Percentiles rank a stretch among this genome's conserved stretches.
Evolutionary conservation across 1,140 invertebrate genomes (phyloP).

Genomic region (Drosophila kohkoa): DNA sequence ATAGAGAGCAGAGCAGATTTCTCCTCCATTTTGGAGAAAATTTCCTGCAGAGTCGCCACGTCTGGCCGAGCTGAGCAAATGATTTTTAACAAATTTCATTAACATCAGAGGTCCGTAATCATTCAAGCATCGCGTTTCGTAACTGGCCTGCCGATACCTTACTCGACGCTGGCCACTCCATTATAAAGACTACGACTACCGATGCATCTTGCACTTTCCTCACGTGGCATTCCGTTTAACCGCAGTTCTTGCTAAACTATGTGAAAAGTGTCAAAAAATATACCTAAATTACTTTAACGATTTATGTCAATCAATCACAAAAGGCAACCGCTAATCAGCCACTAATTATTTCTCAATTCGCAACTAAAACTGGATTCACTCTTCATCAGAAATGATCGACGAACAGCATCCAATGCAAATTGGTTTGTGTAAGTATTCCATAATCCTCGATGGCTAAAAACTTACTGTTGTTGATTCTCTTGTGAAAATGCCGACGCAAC

Average conservation of each 20-base stretch:
- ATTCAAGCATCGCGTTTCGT: conserved; percentile 84
- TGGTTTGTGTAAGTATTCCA: conserved; percentile 76
- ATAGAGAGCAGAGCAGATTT: conserved; percentile 33
- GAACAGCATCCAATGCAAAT: conserved; percentile 81
- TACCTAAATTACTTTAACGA: neutral
- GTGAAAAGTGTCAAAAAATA: conserved; percentile 34
- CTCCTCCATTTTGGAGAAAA: conserved; percentile 77
- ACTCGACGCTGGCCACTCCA: conserved; percentile 47
- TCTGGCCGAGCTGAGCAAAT: conserved; percentile 66
- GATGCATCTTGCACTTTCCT: conserved; percentile 31
- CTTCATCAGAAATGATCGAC: conserved; percentile 65
- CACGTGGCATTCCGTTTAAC: conserved; percentile 17
- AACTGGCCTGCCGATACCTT: conserved; percentile 51
- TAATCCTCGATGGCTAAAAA: neutral
- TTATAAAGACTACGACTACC: conserved; percentile 43
- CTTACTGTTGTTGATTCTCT: neutral
- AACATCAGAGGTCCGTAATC: conserved; percentile 84
- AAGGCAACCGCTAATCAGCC: neutral
- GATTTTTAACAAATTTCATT: conserved; percentile 84
- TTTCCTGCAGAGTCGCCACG: conserved; percentile 59
- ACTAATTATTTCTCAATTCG: neutral
- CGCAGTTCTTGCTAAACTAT: conserved; percentile 6
- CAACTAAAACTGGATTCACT: conserved; percentile 3
- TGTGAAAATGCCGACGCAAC: conserved; percentile 51
- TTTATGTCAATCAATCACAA: neutral